These are phyloP conservation scores for Intellagama lesueurii DNA, from an alignment of 2,797 vertebrate genomes.

Conservation along the genomic window DNA sequence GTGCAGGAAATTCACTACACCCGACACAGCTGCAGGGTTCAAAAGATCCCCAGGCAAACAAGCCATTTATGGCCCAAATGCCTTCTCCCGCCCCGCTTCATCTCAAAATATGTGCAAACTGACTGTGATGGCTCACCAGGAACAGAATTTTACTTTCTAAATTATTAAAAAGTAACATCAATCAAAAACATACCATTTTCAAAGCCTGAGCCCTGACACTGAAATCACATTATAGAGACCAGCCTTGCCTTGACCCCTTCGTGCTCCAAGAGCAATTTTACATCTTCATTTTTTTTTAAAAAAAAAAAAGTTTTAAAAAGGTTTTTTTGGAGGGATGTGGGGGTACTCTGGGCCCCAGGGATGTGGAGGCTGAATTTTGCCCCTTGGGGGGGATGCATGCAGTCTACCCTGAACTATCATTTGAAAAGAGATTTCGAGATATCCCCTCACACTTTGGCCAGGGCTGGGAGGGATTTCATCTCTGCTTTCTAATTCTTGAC, in stretches of 20 bases:
- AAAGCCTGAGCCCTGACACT: neutral
- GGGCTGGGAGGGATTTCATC: neutral
- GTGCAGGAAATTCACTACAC: neutral
- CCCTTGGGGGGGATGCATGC: too few relatives aligned
- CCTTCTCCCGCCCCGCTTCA: too few relatives aligned
- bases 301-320: too few relatives aligned
- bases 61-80: too few relatives aligned
- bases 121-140: neutral
- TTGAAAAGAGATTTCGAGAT: neutral
- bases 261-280: too few relatives aligned
- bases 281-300: too few relatives aligned
- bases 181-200: neutral
- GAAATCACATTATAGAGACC: neutral
- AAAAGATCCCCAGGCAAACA: neutral
- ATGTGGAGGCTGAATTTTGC: too few relatives aligned
- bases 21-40: too few relatives aligned
- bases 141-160: neutral
- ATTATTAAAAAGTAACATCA: neutral
- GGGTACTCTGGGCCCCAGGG: too few relatives aligned
- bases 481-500: neutral
- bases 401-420: too few relatives aligned
- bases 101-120: neutral
- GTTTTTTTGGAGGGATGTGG: too few relatives aligned
- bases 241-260: neutral
- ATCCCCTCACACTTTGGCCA: neutral